A percentile compares a stretch with the other conserved stretches of the same genome.
Evolutionary conservation across 2,888 invertebrate species (phyloP).

Genomic region (Cryptophagus acutangulus): DNA sequence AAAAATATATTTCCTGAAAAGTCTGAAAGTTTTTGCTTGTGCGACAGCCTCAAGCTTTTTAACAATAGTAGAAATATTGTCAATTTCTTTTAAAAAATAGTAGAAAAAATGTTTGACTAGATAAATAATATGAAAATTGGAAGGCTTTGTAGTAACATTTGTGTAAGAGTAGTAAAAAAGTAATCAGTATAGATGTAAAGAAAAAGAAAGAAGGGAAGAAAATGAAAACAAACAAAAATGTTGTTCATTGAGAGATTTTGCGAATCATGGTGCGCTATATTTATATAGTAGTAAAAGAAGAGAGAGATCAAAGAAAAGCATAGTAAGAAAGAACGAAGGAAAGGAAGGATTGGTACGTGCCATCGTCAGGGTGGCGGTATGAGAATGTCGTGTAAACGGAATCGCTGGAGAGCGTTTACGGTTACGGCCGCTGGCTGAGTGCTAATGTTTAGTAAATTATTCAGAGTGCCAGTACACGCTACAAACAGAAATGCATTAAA

Average conservation of each 20-base stretch:
- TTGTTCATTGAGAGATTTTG: constrained; percentile 2
- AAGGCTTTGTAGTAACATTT: too few relatives aligned
- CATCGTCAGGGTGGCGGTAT: constrained; percentile 16
- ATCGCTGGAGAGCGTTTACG: constrained; percentile 44
- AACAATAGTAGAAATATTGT: too few relatives aligned
- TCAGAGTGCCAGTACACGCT: constrained; percentile 42
- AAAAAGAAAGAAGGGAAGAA: too few relatives aligned
- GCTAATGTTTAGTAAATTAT: constrained; percentile 47
- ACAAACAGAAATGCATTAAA: constrained; percentile 42
- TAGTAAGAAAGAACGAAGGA: constrained; percentile 26
- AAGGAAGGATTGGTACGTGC: constrained; percentile 27
- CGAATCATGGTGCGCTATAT: not conserved
- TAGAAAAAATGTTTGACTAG: too few relatives aligned
- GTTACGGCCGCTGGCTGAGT: constrained; percentile 41
- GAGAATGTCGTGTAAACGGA: constrained; percentile 32
- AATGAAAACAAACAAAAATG: not conserved
- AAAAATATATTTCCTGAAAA: too few relatives aligned
- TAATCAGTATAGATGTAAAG: too few relatives aligned
- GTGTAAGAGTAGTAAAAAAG: too few relatives aligned
- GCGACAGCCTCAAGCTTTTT: too few relatives aligned
- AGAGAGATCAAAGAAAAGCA: constrained; percentile 7
- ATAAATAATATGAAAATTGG: too few relatives aligned
- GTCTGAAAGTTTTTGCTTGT: too few relatives aligned
- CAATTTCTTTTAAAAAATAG: too few relatives aligned
- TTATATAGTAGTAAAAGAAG: constrained; percentile 1